Base-by-base conservation (phyloP, 92 coral and sea anemone species). In the Palythoa heliodiscus region DNA sequence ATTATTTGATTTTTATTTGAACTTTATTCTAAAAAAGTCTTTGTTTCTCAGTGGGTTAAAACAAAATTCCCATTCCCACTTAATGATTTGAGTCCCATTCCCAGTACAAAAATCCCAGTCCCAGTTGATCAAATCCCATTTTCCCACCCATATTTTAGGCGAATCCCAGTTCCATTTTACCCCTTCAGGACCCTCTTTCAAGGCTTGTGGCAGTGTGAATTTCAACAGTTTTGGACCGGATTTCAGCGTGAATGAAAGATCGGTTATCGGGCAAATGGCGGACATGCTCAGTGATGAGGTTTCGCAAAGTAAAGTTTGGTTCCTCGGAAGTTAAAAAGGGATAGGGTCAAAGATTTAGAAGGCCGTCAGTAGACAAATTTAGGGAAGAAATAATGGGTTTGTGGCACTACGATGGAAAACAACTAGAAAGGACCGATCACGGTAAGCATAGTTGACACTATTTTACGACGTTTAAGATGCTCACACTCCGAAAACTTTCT, bases 401-500 rank as follows among this genome's bases (percentile, higher is more conserved):
- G n/a, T n/a, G n/a, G 76, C 76, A 72, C 29, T 43, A 57, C 76
- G 76, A 72, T 72, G 25, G 37, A 72, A 72, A 72, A 72, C 76
- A 72, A 72, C 76, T 72, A 72, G 76, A 72, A 37, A 72, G 76
- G 29, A 72, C 37, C 76, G 76, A 72, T 72, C 76, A 72, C 5
- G 55, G 76, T 39, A 25, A 72, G 53, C 17, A 72, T 72, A 72
- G 39, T 72, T 72, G 76, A 72, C 76, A 72, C 76, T 72, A 72
- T 72, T 72, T 72, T 40, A 72, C 43, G 76, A 37, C 24, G 76
- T 39, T 72, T 72, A 39, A 72, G 76, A 72, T 72, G 76, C 76
- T 72, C 76, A 72, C 57, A 72, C 76, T 72, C 76, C 76, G 54
- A 72, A 72, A 72, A 72, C 76, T 72, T 40, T 72, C 76, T 23